Base-by-base conservation (phyloP, 2,888 invertebrate species). In the Pogonocherus hispidulus region DNA sequence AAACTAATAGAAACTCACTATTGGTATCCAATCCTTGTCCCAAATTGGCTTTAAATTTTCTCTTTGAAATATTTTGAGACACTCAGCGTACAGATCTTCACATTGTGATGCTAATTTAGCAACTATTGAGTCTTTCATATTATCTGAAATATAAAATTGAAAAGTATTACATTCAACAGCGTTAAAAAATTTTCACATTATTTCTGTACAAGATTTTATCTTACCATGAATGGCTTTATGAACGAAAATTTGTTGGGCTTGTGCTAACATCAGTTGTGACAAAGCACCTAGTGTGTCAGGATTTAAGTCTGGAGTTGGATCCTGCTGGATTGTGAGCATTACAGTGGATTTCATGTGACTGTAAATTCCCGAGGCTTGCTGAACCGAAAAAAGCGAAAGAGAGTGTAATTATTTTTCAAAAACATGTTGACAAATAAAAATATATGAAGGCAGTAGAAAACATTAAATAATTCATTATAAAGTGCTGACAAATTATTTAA, bases 181-280 rank as follows among this genome's bases (percentile, higher is more conserved):
- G 49, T 1, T 8, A 11, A 18, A 54, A 19, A 16, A 18, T 49
- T 14, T 51, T 41, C 16, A 27, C 8, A n/a, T n/a, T n/a, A n/a
- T n/a, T n/a, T n/a, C n/a, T n/a, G n/a, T n/a, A n/a, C n/a, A n/a
- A n/a, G n/a, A n/a, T 11, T 14, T 55, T 16, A 19, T 37, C 76
- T 82, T 82, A 92, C 93, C 94, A 81, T 92, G 90, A 74, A 95
- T 93, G 59, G 98, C 98, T 87, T 99, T 99, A 82, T 93, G 91
- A 54, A 96, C 96, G 84, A 99, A 95, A 74, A 97, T 94, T 87
- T 99, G 99, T 87, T 99, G 99, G 6, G 97, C 99, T 87, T 99
- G 99, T 14, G 99, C 98, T 52, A 99, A 87, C 97, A 98, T 98
- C 56, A 99, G 87, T 54, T 93, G 89, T 60, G 94, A 89, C 20